Evolutionary conservation across 2,888 invertebrate species (phyloP).

Genomic region (Oligia latruncula): DNA sequence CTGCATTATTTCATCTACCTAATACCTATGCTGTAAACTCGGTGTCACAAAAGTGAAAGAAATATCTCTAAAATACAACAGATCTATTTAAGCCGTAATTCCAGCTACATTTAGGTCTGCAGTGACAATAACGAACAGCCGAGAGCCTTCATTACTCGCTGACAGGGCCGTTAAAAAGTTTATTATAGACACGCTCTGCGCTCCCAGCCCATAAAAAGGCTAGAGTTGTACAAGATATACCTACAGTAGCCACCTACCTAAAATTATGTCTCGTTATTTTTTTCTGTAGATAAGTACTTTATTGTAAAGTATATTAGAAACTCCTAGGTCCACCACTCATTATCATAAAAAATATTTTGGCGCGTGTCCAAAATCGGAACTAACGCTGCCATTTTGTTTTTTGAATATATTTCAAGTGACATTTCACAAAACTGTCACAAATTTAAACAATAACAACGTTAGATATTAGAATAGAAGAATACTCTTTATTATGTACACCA

Average conservation of each 20-base stretch:
- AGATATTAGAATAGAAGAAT: no score
- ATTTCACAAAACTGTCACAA: no score
- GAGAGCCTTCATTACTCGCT: conserved; percentile 31
- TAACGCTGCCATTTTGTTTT: not conserved
- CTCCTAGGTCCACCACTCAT: not conserved
- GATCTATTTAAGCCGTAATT: conserved; percentile 8
- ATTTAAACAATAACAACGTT: no score
- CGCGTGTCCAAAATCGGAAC: not conserved
- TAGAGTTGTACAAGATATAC: conserved; percentile 6
- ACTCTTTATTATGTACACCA: no score
- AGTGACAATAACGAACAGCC: conserved; percentile 22
- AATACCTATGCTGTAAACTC: not conserved
- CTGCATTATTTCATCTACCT: not conserved
- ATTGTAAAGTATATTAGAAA: not conserved
- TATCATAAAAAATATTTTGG: not conserved
- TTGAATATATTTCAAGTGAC: no score
- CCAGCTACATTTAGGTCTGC: conserved; percentile 16
- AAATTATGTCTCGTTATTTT: not conserved
- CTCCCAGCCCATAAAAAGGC: not conserved
- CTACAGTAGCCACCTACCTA: not conserved
- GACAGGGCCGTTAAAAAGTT: conserved; percentile 39
- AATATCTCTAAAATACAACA: not conserved
- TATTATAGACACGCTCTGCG: conserved; percentile 25
- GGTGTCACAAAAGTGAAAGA: not conserved
- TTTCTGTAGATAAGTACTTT: not conserved